A percentile compares a stretch with the other conserved stretches of the same genome.
These are phyloP conservation scores for Smittia aterrima DNA, from an alignment of 2,888 invertebrate genomes.

Conservation along the genomic window DNA sequence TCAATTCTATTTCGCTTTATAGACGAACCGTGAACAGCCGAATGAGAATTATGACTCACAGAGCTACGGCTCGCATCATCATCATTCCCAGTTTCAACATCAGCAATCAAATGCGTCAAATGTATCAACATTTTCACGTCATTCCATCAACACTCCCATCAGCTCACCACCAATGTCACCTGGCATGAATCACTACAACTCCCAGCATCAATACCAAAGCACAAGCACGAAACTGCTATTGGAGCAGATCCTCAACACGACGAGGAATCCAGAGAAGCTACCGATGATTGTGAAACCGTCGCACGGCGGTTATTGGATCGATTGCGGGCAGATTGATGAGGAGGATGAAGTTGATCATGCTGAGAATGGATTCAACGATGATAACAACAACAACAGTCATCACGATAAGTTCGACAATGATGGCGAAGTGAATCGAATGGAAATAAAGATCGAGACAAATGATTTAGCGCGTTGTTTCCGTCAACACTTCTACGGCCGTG, in stretches of 20 bases:
- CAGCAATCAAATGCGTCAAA: not conserved
- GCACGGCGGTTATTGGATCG: constrained; percentile 91
- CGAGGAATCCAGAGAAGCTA: constrained; percentile 24
- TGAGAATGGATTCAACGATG: not conserved
- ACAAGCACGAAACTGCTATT: constrained; percentile 34
- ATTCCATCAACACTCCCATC: constrained; percentile 28
- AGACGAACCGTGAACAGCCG: constrained; percentile 13
- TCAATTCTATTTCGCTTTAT: too few species aligned
- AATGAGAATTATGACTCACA: constrained; percentile 15
- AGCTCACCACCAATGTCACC: constrained; percentile 39
- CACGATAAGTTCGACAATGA: not conserved
- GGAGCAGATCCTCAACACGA: constrained; percentile 26
- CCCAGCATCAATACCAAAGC: constrained; percentile 41
- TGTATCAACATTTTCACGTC: constrained; percentile 5
- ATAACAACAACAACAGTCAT: constrained; percentile 22
- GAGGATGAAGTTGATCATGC: constrained; percentile 12
- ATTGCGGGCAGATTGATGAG: constrained; percentile 57
- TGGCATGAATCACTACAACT: constrained; percentile 32
- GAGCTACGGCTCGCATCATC: constrained; percentile 19
- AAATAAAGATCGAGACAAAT: constrained; percentile 82
- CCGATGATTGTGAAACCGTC: constrained; percentile 86
- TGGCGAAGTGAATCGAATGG: constrained; percentile 2
- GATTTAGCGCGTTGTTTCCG: constrained; percentile 94
- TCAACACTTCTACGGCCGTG: constrained; percentile 87
- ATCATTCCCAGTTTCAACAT: not conserved